Evolutionary conservation across 2,113 vertebrate species (phyloP), one percentile per base, ranked within the genome.

Genomic region (Callithrix jacchus): DNA sequence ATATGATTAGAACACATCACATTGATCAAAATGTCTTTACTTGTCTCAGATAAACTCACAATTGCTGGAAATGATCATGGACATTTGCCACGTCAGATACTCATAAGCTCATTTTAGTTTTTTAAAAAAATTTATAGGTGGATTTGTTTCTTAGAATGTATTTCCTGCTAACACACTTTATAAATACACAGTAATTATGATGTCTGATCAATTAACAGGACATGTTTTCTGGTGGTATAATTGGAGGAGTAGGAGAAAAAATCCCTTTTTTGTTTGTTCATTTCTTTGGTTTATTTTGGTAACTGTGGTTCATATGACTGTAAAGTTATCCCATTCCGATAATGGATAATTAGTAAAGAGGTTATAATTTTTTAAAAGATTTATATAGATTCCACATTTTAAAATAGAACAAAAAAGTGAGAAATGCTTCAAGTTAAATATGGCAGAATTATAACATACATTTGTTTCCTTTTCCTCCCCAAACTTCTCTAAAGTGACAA

Each of bases 1-100:
- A 21, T 92, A 47, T 87, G 92, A 95, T 92, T 74, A 82, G 89
- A 68, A 58, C 20, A 23, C 45, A 42, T 61, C 61, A 4, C 47
- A 13, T 58, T 70, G 79, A 96, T 90, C 93, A 66, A 58, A 95
- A 92, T 68, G 56, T 96, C 74, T 94, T 95, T 14, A 32, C 54
- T 89, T 91, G 6, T 80, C 83, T 92, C 82, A 74, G 58, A 58
- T 54, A 92, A 92, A 91, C 79, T 88, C 94, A 82, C 71, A 70
- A 58, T 32, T 89, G 86, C 73, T 21, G 86, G 64, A 82, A 91
- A 80, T 81, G 35, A 90, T 73, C 42, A 42, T 17, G 14, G n/a
- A 40, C 68, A 47, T 79, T 49, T 89, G 56, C 32, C 52, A 56
- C 23, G 32, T 93, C n/a, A 37, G 35, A 61, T 32, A 49, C 42